Conservation (phyloP, 2,888 invertebrate species). For the Sturmia bella region DNA sequence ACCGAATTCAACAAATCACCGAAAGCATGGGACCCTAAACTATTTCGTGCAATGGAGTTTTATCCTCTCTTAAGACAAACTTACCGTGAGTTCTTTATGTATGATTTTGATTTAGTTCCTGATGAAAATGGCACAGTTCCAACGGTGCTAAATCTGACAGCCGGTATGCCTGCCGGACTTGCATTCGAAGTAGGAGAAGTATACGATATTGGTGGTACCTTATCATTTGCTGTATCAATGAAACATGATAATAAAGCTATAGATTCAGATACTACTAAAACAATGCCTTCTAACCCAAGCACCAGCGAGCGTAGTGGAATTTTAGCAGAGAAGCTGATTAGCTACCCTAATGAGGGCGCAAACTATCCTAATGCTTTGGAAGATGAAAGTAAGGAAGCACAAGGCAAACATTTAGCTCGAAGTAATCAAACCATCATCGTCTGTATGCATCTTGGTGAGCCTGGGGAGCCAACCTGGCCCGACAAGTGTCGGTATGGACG, state of each 20-base stretch:
- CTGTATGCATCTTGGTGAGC: conserved; percentile 84
- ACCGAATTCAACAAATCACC: background rate
- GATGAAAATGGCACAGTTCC: conserved; percentile 86
- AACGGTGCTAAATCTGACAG: conserved; percentile 86
- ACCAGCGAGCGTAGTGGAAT: conserved; percentile 75
- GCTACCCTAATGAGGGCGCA: conserved; percentile 62
- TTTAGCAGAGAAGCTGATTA: conserved; percentile 79
- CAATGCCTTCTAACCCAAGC: conserved; percentile 70
- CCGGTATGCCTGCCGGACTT: conserved; percentile 85
- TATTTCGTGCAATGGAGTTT: conserved; percentile 77
- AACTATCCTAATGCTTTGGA: conserved; percentile 50
- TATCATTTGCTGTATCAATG: conserved; percentile 88
- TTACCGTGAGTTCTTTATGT: conserved; percentile 88
- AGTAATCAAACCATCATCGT: conserved; percentile 84
- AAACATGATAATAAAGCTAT: conserved; percentile 82
- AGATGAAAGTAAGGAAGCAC: conserved; percentile 5
- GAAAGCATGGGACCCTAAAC: conserved; percentile 74
- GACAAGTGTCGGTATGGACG: conserved; percentile 85
- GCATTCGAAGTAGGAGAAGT: conserved; percentile 87
- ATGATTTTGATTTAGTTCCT: conserved; percentile 87
- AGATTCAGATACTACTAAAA: conserved; percentile 70
- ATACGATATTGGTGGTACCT: conserved; percentile 90
- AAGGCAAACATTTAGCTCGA: conserved; percentile 69
- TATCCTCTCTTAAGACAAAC: conserved; percentile 84
- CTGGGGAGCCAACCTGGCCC: conserved; percentile 85